A percentile compares a stretch with the other conserved stretches of the same genome.
phyloP scores from a whole-genome alignment of 2,888 invertebrate genomes.

The Cataglyphis albicans region DNA sequence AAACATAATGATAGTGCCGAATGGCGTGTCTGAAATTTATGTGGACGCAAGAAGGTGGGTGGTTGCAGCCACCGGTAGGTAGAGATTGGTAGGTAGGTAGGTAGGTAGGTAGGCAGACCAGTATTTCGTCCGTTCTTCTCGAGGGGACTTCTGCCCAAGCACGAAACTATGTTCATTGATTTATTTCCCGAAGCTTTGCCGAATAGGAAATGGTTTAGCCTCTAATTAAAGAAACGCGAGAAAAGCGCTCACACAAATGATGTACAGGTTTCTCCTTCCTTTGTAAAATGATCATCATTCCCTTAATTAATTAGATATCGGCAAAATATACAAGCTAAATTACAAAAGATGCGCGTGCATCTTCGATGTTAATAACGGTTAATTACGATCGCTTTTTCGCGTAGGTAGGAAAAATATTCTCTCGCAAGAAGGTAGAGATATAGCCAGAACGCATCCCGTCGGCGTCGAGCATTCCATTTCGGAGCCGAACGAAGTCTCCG shows the following conservation, averaged over 20 bases:
- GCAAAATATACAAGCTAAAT: conserved; percentile 28
- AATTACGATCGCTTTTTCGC: conserved; percentile 28
- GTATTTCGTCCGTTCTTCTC: conserved; percentile 27
- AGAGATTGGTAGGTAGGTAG: conserved; percentile 10
- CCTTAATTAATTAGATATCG: conserved; percentile 13
- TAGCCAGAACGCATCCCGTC: conserved; percentile 27
- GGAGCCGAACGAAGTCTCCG: conserved; percentile 78
- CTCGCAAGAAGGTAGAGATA: background rate
- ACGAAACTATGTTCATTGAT: conserved; percentile 60
- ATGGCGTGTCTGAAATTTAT: conserved; percentile 77
- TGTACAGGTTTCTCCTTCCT: background rate
- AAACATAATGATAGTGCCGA: conserved; percentile 81
- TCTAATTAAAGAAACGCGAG: conserved; percentile 50
- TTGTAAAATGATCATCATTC: conserved; percentile 24
- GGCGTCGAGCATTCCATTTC: conserved; percentile 64
- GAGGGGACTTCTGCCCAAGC: conserved; percentile 34
- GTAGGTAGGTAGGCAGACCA: conserved; percentile 34
- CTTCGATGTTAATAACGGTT: conserved; percentile 32
- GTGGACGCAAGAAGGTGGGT: conserved; percentile 68
- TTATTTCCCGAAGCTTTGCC: conserved; percentile 51
- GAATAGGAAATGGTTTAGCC: conserved; percentile 36
- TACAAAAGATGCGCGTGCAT: background rate
- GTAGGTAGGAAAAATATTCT: conserved; percentile 26
- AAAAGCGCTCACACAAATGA: conserved; percentile 38
- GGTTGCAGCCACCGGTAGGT: conserved; percentile 59